phyloP scores from a whole-genome alignment of 1,140 invertebrate genomes.

The Adelges cooleyi region DNA sequence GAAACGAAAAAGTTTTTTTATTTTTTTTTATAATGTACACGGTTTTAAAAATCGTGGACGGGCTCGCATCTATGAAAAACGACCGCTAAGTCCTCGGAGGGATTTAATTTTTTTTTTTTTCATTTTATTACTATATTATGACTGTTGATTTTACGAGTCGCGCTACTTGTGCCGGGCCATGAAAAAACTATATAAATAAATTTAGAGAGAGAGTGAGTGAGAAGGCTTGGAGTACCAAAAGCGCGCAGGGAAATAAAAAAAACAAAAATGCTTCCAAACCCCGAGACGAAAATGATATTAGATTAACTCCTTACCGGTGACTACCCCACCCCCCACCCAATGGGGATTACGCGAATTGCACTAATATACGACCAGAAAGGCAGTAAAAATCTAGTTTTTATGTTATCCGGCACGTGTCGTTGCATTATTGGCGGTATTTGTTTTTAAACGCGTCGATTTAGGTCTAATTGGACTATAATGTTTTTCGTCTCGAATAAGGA shows the following conservation, averaged over 20 bases:
- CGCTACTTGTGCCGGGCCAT: constrained; percentile 4
- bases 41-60: not conserved
- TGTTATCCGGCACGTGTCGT: not conserved
- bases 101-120: constrained; percentile 4
- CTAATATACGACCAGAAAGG: not conserved
- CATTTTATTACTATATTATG: constrained; percentile 19
- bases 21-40: constrained; percentile 19
- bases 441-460: too few relatives aligned
- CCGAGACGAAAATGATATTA: constrained; percentile 19
- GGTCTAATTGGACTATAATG: too few relatives aligned
- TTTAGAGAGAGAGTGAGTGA: too few relatives aligned
- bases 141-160: constrained; percentile 11
- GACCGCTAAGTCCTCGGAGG: not conserved
- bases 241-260: not conserved
- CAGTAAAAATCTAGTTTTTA: not conserved
- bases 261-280: constrained; percentile 4
- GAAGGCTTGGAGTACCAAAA: not conserved
- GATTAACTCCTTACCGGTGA: not conserved
- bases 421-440: too few relatives aligned
- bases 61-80: not conserved
- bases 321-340: too few relatives aligned
- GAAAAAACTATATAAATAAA: constrained; percentile 23
- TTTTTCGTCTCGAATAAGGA: too few relatives aligned
- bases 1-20: constrained; percentile 9
- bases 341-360: not conserved